Evolutionary conservation across 2,113 vertebrate species (phyloP).

Genomic region (Acanthochromis polyacanthus): DNA sequence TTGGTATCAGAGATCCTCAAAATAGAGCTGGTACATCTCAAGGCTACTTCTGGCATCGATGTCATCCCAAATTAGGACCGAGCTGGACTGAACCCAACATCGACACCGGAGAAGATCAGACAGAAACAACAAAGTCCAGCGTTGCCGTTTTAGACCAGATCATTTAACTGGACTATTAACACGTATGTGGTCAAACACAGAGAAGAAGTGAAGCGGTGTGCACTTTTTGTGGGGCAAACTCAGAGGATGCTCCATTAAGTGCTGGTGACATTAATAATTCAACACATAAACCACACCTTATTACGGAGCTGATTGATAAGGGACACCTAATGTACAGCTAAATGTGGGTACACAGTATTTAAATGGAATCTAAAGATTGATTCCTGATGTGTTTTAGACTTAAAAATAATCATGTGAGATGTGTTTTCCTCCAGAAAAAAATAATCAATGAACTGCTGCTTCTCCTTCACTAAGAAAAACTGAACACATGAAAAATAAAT

Average conservation of each 20-base stretch:
- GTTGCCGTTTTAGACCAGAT: slow-evolving; percentile 26
- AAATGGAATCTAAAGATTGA: too few species aligned
- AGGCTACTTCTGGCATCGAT: slow-evolving; percentile 58
- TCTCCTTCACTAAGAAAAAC: too few species aligned
- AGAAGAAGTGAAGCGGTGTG: background rate
- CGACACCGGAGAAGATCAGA: slow-evolving; percentile 30
- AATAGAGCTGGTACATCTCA: slow-evolving; percentile 49
- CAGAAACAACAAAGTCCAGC: slow-evolving; percentile 22
- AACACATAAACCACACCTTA: slow-evolving; percentile 17
- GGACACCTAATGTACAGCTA: slow-evolving; percentile 19
- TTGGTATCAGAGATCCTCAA: slow-evolving; percentile 39
- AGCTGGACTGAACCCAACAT: slow-evolving; percentile 52
- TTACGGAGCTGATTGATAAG: slow-evolving; percentile 15
- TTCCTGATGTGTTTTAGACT: too few species aligned
- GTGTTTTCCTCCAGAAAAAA: too few species aligned
- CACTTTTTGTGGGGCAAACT: slow-evolving; percentile 3
- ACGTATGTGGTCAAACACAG: slow-evolving; percentile 10
- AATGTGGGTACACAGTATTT: background rate
- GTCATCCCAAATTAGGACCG: slow-evolving; percentile 66
- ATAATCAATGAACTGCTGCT: too few species aligned
- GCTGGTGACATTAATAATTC: slow-evolving; percentile 51
- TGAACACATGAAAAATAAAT: too few species aligned
- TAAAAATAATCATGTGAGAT: too few species aligned
- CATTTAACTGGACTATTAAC: slow-evolving; percentile 5
- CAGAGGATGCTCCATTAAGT: slow-evolving; percentile 20